These are phyloP conservation scores for Leptobrachium ailaonicum DNA, from an alignment of 2,113 vertebrate species.

Conservation along the genomic window DNA sequence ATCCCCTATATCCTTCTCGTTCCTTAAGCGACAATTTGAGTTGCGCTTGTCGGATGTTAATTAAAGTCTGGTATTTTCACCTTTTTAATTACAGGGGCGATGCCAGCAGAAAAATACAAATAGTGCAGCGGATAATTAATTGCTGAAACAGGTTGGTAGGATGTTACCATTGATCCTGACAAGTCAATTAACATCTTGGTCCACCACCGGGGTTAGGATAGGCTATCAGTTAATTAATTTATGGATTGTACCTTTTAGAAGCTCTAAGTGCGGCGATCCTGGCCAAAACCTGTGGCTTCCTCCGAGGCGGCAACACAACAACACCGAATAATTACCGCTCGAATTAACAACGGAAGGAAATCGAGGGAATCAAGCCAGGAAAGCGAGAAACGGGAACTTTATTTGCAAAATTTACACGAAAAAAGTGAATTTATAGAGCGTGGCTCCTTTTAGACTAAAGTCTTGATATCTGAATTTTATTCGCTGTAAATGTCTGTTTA, in stretches of 20 bases:
- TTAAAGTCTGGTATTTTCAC: slow-evolving; percentile 12
- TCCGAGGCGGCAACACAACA: background rate
- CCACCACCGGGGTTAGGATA: slow-evolving; percentile 9
- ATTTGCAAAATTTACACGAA: too few relatives aligned
- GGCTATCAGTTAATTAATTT: slow-evolving; percentile 29
- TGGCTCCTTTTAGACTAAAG: too few relatives aligned
- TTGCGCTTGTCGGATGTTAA: background rate
- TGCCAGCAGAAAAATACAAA: background rate
- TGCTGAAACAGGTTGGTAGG: background rate
- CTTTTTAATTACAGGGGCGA: slow-evolving; percentile 16
- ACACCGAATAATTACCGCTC: slow-evolving; percentile 4
- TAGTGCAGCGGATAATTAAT: slow-evolving; percentile 12
- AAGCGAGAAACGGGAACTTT: too few relatives aligned
- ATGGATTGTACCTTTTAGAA: slow-evolving; percentile 27
- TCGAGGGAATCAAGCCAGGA: too few relatives aligned
- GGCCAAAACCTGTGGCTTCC: background rate
- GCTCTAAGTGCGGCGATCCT: background rate
- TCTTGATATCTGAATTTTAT: too few relatives aligned
- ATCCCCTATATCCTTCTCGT: background rate
- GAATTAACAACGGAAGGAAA: background rate
- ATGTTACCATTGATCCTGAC: slow-evolving; percentile 26
- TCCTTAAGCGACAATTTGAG: background rate
- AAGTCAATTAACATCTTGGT: slow-evolving; percentile 32
- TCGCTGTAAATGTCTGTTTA: too few relatives aligned
- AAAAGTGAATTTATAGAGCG: too few relatives aligned